These are phyloP conservation scores for Goniozus legneri DNA, from an alignment of 1,140 invertebrate species.

Conservation along the genomic window DNA sequence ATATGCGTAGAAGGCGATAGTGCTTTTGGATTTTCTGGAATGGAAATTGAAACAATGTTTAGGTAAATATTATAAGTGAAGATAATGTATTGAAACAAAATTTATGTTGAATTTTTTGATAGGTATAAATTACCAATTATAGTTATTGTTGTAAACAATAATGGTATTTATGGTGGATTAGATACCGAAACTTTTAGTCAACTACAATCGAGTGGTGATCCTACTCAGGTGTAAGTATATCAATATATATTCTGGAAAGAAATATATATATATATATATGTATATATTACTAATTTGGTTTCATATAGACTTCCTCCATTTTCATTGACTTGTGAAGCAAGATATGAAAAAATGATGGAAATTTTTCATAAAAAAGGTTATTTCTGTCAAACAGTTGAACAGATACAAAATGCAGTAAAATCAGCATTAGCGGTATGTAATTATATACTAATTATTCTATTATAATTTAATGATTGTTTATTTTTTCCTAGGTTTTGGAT, in stretches of 20 bases:
- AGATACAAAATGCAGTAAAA: conserved; percentile 69
- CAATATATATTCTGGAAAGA: conserved; percentile 11
- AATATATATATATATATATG: conserved; percentile 3
- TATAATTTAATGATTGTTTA: no score
- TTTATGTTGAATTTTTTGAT: conserved; percentile 20
- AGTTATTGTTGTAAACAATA: conserved; percentile 93
- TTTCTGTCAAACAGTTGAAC: conserved; percentile 71
- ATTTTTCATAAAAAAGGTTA: conserved; percentile 81
- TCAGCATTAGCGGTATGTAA: conserved; percentile 59
- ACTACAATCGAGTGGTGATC: conserved; percentile 64
- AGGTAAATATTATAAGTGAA: conserved; percentile 50
- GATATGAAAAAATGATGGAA: conserved; percentile 87
- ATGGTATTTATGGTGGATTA: conserved; percentile 88
- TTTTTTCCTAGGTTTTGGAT: conserved; percentile 57
- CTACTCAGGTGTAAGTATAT: conserved; percentile 59
- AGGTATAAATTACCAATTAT: conserved; percentile 90
- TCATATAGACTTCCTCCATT: conserved; percentile 76
- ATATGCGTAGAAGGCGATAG: conserved; percentile 91
- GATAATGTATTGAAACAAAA: conserved; percentile 1
- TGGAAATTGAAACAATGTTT: conserved; percentile 96
- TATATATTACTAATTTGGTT: conserved; percentile 7
- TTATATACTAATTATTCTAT: no score
- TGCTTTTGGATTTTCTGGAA: conserved; percentile 95
- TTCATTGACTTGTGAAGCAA: conserved; percentile 69
- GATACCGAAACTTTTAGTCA: conserved; percentile 71